Base-by-base conservation (phyloP, 1,140 invertebrate genomes). In the Caenorhabditis remanei region DNA sequence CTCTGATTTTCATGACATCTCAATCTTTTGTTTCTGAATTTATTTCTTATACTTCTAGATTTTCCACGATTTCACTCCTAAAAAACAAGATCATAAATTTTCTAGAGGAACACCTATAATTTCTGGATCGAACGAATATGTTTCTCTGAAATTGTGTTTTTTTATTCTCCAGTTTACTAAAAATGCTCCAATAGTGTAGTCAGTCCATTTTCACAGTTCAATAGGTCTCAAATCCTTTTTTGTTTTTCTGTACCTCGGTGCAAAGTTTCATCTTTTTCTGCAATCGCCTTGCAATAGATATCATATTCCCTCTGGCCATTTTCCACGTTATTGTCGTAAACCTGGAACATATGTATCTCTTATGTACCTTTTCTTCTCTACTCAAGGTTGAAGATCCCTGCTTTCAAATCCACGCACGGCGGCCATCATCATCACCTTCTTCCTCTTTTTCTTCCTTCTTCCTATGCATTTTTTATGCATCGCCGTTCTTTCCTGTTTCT, bases 391-490 rank as follows among this genome's bases (percentile, higher is more conserved):
- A 63, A 63, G 61, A 32, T 32, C 61, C 61, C 61, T 5, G 11
- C 4, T 4, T 21, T 58, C 21, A 63, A 63, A 32, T 24, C 61
- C 21, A 0, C 11, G 19, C 61, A 63, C 9, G 61, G 61, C 21
- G 61, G 24, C 61, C 71, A 79, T 53, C 71, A 50, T 79, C 46
- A 79, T 50, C 71, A 50, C 21, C 71, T 71, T 79, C 41, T 71
- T 79, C 21, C n/a, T 41, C 46, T 8, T 41, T 50, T 50, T 21
- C 53, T n/a, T 79, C 40, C 46, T 21, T 50, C 46, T 21, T 50
- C 71, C 71, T 40, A 79, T 79, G 71, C 71, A 79, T 79, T 79
- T 79, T 79, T 50, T 79, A 79, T 79, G 43, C 46, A 53, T n/a
- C 6, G 13, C 71, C 71, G 71, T 79, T 79, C 71, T 79, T 79